Evolutionary conservation across 2,797 vertebrate genomes (phyloP), one percentile per base, ranked within the genome.

Genomic region (Mormyrus proboscirostris): DNA sequence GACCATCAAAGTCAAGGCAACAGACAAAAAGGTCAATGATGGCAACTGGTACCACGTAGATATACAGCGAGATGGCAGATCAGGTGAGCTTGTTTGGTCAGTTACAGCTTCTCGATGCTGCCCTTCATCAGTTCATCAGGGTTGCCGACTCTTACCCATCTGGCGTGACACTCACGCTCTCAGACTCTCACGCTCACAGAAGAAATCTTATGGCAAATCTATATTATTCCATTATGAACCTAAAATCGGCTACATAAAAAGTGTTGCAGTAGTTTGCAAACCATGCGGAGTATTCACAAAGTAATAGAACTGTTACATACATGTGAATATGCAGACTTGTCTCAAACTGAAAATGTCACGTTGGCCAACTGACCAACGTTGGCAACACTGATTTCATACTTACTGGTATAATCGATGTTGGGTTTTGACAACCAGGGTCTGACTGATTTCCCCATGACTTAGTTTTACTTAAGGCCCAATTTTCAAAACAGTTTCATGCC

Each of bases 1-100:
- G 73, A 99, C 99, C 25, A 99, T 99, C 92, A 99, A 99, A 94
- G 98, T 99, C 90, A 99, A 99, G 91, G 98, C 99, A 91, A 99
- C 99, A 0, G 97, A 97, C 94, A 98, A 97, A 90, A 99, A 99
- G 94, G 99, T 99, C 90, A 99, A 99, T 3, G 98, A 99, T 59
- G 99, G 98, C 38, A 97, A 97, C 90, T 99, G 99, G 99, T 99
- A 98, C 94, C 99, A 99, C 0, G 99, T 99, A 94, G 99, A 99
- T 93, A 99, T 99, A 92, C 99, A 99, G 90, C 95, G 99, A 90
- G 99, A 99, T 2, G 98, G 98, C 90, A 96, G 98, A 95, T 99
- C 99, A 94, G 98, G 98, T 99, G 92, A 93, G 96, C 57, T 73
- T 73, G 6, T 14, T n/a, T 5, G 33, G 41, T 19, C 33, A 19